Conservation (phyloP, 2,113 vertebrate genomes). For the Alexandromys fortis region DNA sequence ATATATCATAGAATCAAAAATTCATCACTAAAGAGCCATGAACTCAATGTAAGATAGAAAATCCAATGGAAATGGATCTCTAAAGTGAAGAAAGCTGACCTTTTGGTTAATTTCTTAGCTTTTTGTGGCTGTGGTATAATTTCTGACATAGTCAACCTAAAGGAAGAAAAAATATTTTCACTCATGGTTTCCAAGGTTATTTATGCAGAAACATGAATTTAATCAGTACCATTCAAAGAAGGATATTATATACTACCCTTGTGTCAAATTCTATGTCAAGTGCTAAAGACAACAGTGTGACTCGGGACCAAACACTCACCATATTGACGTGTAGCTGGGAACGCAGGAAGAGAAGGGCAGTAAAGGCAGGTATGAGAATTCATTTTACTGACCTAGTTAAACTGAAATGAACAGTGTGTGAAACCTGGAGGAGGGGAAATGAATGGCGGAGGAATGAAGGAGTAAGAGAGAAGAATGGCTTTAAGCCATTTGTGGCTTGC, state of each 20-base stretch:
- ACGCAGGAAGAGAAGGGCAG: neutral
- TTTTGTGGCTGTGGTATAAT: neutral
- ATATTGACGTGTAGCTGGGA: neutral
- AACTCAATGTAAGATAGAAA: neutral
- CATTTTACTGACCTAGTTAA: neutral
- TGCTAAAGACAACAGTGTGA: neutral
- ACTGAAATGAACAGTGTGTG: neutral
- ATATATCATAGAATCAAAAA: neutral
- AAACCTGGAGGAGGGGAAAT: neutral
- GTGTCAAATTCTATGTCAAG: accelerated
- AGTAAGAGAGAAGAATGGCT: neutral
- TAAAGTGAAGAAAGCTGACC: neutral
- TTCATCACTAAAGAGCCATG: neutral
- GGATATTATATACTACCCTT: neutral
- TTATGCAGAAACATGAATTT: neutral
- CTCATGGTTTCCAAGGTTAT: neutral
- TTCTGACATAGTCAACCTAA: neutral
- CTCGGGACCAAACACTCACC: neutral
- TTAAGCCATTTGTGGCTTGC: neutral
- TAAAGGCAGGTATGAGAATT: neutral
- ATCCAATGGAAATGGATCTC: neutral
- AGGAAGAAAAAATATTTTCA: neutral
- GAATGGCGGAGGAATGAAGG: neutral
- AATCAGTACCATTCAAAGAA: neutral
- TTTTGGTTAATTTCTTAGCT: neutral